Conservation (phyloP, 2,888 invertebrate genomes). For the Tetramorium bicarinatum region DNA sequence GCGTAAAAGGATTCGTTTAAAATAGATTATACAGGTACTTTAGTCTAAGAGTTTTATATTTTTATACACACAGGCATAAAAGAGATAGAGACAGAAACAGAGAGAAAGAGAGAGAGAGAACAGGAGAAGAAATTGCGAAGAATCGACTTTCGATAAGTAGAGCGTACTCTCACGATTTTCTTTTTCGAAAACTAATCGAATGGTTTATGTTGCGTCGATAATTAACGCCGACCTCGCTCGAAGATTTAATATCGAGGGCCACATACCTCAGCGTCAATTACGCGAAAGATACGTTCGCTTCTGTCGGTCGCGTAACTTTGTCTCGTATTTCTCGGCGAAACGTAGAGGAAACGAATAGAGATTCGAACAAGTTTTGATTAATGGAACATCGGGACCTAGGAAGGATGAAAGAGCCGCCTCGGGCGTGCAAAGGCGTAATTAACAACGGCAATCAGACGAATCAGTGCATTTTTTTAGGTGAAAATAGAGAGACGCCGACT, state of each 20-base stretch:
- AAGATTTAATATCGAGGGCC: constrained; percentile 48
- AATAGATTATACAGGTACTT: neutral
- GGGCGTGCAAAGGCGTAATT: constrained; percentile 31
- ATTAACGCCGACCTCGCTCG: constrained; percentile 35
- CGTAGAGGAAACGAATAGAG: constrained; percentile 27
- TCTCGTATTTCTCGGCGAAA: constrained; percentile 50
- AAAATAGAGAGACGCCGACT: neutral
- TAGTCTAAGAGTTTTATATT: neutral
- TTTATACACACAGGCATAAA: neutral
- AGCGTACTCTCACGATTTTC: neutral
- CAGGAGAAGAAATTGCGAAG: neutral
- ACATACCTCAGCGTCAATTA: constrained; percentile 53
- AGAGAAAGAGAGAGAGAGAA: neutral
- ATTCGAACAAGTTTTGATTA: constrained; percentile 50
- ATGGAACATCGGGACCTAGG: constrained; percentile 19
- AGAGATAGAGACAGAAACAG: neutral
- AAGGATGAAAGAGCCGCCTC: constrained; percentile 16
- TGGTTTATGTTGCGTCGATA: constrained; percentile 17
- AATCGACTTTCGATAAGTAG: constrained; percentile 23
- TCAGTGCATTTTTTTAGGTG: constrained; percentile 14
- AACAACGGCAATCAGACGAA: constrained; percentile 43
- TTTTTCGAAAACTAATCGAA: constrained; percentile 40
- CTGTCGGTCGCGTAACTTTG: constrained; percentile 39
- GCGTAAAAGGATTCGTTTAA: constrained; percentile 25
- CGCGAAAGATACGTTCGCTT: constrained; percentile 56